Evolutionary conservation across 2,888 invertebrate genomes (phyloP), one percentile per base, ranked within the genome.

Genomic region (Timema podura): DNA sequence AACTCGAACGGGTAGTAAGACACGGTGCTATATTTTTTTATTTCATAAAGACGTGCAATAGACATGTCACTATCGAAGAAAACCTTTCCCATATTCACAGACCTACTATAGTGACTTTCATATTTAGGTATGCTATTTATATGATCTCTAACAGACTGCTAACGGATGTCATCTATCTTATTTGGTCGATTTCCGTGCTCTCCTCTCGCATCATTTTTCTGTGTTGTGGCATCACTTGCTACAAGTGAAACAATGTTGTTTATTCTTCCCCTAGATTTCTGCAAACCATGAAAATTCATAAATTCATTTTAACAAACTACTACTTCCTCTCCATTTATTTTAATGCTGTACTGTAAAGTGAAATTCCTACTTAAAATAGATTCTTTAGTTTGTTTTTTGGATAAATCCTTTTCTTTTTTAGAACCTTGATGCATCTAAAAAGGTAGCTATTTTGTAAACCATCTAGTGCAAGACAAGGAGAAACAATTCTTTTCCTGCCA

Each of bases 271-370:
- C 57, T 57, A 57, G 13, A 5, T 8, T 57, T 57, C 3, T 57
- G 57, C 30, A 57, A 57, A 8, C 57, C 57, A 57, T 11, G 57
- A 57, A 57, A n/a, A 11, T 57, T 57, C n/a, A 57, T 7, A 57
- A 57, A 57, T 16, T 6, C 57, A 15, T 57, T 57, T 8, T 11
- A 15, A 8, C 7, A 57, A n/a, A 57, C 57, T 57, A 13, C n/a
- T 57, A 30, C 30, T 57, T 57, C 57, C 57, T 13, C n/a, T 57
- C 57, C 57, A 57, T 11, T 57, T 57, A 57, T 57, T 57, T 57
- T 57, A 57, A 11, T 57, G 57, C 16, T 13, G 57, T 57, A 57
- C 57, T 13, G n/a, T 15, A 30, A 3, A 57, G 16, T 57, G 10
- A 57, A 16, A 57, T 57, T 57, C 57, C 10, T 57, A 57, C 57